phyloP scores from a whole-genome alignment of 1,140 invertebrate genomes.

The Cydia pomonella region DNA sequence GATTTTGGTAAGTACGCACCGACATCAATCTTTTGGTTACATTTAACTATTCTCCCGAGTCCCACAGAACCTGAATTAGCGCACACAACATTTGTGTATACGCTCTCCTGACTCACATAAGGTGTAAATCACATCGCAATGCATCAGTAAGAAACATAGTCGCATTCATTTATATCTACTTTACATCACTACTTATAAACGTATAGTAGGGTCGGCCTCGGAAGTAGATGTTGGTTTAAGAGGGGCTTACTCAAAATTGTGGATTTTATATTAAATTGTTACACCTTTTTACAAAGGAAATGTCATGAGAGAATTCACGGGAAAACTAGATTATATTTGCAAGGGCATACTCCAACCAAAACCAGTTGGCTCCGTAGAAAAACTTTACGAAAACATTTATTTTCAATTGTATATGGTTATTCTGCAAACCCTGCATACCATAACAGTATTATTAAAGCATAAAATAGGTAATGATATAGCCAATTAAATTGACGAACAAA shows the following conservation, averaged over 20 bases:
- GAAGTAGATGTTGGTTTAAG: not conserved
- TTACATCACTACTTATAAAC: not conserved
- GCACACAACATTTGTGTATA: slow-evolving; percentile 42
- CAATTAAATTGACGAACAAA: too few relatives aligned
- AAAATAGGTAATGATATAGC: too few relatives aligned
- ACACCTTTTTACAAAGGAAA: too few relatives aligned
- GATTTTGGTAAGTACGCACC: slow-evolving; percentile 87
- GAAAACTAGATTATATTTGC: too few relatives aligned
- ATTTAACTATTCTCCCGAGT: slow-evolving; percentile 50
- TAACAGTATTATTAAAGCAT: too few relatives aligned
- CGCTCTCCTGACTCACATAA: slow-evolving; percentile 40
- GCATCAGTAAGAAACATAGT: not conserved
- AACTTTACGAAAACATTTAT: too few relatives aligned
- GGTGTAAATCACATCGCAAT: not conserved
- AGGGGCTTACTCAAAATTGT: too few relatives aligned
- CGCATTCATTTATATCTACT: not conserved
- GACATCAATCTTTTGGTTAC: slow-evolving; percentile 42
- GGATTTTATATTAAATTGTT: not conserved
- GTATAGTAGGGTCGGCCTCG: not conserved
- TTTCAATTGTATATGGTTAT: too few relatives aligned
- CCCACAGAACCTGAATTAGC: slow-evolving; percentile 56
- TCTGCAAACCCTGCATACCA: too few relatives aligned
- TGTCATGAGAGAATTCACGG: too few relatives aligned
- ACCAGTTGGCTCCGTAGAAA: too few relatives aligned
- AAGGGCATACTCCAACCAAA: too few relatives aligned